Conservation (phyloP, 2,113 vertebrate species). For the Pteronura brasiliensis region DNA sequence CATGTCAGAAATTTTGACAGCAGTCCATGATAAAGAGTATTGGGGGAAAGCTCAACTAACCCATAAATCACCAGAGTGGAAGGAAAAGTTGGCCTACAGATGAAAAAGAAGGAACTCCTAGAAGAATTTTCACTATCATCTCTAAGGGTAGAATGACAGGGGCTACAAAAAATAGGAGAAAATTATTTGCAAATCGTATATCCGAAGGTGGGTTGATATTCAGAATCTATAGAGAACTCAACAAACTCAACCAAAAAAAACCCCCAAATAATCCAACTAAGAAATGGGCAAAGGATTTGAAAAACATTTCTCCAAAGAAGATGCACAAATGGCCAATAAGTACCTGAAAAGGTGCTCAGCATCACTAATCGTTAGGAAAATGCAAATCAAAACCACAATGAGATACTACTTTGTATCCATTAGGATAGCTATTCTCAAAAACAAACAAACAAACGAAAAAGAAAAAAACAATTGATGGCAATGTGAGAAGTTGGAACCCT, state of each 20-base stretch:
- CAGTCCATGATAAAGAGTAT: neutral
- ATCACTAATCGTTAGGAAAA: neutral
- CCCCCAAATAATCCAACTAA: neutral
- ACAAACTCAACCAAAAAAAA: neutral
- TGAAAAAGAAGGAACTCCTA: neutral
- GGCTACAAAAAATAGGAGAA: neutral
- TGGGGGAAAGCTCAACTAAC: neutral
- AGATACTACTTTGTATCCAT: neutral
- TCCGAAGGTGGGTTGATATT: neutral
- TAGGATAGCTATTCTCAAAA: neutral
- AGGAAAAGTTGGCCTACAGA: neutral
- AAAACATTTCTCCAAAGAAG: neutral
- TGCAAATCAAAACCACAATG: neutral
- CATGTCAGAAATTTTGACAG: neutral
- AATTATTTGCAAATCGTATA: neutral
- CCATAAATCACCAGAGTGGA: neutral
- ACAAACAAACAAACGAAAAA: neutral
- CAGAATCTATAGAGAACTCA: slow-evolving; percentile 2
- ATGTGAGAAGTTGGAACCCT: neutral
- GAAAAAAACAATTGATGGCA: neutral
- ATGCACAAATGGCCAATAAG: neutral
- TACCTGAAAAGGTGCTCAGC: neutral
- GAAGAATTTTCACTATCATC: neutral
- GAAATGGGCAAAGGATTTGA: neutral
- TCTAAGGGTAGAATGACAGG: neutral